Base-by-base conservation (phyloP, 2,888 invertebrate species). In the Arrhopalites spinosus region DNA sequence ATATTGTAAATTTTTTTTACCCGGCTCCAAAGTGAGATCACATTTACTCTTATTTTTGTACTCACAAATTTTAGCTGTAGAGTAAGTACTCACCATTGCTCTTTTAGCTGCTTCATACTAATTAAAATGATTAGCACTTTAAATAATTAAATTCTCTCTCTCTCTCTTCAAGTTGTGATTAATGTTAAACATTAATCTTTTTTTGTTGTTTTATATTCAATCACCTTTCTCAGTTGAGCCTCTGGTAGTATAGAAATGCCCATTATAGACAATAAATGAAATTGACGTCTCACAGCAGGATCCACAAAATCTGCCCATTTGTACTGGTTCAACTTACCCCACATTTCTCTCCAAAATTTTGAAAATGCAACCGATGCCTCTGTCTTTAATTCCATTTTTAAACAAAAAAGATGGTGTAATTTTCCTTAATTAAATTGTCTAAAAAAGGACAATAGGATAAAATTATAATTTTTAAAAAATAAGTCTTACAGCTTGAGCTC, bases 51-150 rank as follows among this genome's bases (percentile, higher is more conserved):
- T 84, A 13, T 81, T 50, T 3, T 70, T 78, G 70, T 84, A 85
- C 0, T 92, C 90, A 82, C 93, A 93, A 47, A 93, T 88, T 83
- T 90, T 90, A 0, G 91, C 90, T 20, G 89, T 89, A 76, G 90
- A 89, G 86, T 92, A 93, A 27, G 90, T 88, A 81, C 92, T 92
- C 84, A 92, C 92, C 93, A 93, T 93, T 84, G 92, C 90, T 0
- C 90, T 87, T 43, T 83, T 82, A 43, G 83, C 73, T 70, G 77
- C 73, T 72, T 84, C 84, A 68, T 84, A 83, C 84, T 85, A 69
- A 43, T 75, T 68, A 72, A 73, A 74, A 53, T 68, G 69, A 64
- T 74, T 71, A 30, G 27, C 47, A n/a, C n/a, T n/a, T n/a, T n/a
- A n/a, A 43, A 59, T 64, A 59, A 66, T 59, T 68, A 43, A 67